Base-by-base conservation (phyloP, 2,797 vertebrate species). In the Anas flavirostris region DNA sequence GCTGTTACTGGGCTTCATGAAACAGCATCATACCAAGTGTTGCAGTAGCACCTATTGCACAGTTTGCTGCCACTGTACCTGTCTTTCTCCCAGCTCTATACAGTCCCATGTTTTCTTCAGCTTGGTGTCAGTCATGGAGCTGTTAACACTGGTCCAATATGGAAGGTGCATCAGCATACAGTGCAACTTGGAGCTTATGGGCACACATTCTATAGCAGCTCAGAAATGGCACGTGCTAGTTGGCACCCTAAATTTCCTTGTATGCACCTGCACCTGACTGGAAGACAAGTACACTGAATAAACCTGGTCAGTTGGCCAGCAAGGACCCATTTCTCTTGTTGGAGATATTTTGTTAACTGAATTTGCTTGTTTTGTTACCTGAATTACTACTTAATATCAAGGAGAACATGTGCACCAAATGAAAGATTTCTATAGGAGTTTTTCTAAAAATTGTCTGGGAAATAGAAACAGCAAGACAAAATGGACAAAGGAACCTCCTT, bases 181-280 rank as follows among this genome's bases (percentile, higher is more conserved):
- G 22, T 19, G 33, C 18, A 48, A 10, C 0, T 39, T 50, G 12
- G 0, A 1, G 16, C 7, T 63, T 46, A 11, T 0, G 8, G 33
- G 9, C 5, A 4, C 0, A 2, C 55, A 19, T 17, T 48, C 48
- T 80, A 5, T 4, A 33, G 44, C 53, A 48, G 22, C n/a, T 64
- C 33, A 53, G 35, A 26, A 60, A 41, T 7, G 58, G 28, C 13
- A 31, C 0, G 0, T 67, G 15, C 18, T 2, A 1, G 23, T 56
- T 64, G 43, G 25, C 25, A 67, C 6, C 0, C 0, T 26, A 37
- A 63, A 15, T 67, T 7, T 63, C 28, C 0, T 0, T 63, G 29
- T 9, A 52, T 33, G 48, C 26, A 81, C 26, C 37, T 16, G 10
- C 64, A 46, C 22, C 12, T 22, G 22, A n/a, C 43, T 79, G 74